phyloP scores from a whole-genome alignment of 2,888 invertebrate species.

The Harpalus rufipes region DNA sequence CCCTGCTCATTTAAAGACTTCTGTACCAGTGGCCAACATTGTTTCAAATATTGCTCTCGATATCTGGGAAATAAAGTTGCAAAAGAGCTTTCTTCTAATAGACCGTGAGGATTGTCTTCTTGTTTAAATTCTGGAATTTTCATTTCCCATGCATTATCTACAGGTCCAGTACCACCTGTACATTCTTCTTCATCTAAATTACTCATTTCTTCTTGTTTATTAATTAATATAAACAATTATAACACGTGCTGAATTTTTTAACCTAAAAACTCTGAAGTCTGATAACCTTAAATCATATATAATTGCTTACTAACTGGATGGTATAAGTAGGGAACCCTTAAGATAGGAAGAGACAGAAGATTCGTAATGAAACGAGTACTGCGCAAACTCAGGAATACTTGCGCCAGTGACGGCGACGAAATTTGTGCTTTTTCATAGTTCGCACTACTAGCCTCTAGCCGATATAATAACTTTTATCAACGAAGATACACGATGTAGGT shows the following conservation, averaged over 20 bases:
- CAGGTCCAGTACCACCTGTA: constrained; percentile 78
- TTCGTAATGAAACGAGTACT: no score
- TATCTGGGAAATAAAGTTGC: constrained; percentile 98
- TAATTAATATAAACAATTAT: constrained; percentile 16
- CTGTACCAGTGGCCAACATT: constrained; percentile 97
- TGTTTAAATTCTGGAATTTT: constrained; percentile 92
- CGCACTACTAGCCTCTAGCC: no score
- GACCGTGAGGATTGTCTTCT: constrained; percentile 92
- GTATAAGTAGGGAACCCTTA: no score
- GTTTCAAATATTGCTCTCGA: constrained; percentile 95
- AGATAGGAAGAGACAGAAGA: no score
- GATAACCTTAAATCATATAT: no score
- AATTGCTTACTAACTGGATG: no score
- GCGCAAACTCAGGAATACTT: no score
- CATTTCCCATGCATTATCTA: constrained; percentile 92
- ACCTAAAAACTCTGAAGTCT: background rate
- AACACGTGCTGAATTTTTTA: constrained; percentile 32
- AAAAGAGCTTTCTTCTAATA: constrained; percentile 96
- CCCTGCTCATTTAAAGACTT: constrained; percentile 89
- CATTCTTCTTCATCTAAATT: constrained; percentile 74
- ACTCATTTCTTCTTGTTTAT: constrained; percentile 66
- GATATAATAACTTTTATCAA: no score
- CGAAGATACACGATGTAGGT: no score
- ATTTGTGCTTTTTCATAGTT: no score
- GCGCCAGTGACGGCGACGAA: no score